A percentile compares a stretch with the other conserved stretches of the same genome.
Conservation (phyloP, 2,797 vertebrate genomes). For the Toxotes lorentzi region DNA sequence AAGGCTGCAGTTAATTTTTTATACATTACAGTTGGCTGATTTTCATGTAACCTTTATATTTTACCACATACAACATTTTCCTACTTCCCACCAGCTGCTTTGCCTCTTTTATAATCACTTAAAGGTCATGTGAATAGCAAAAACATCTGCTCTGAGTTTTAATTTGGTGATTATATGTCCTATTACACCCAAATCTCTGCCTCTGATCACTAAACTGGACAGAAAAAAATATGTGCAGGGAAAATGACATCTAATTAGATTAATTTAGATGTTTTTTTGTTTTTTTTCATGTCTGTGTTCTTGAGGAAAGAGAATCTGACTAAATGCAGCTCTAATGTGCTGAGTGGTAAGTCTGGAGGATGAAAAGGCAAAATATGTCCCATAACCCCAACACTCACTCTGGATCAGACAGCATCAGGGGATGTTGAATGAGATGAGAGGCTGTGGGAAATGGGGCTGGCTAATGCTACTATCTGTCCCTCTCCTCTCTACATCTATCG, state of each 20-base stretch:
- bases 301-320: conserved; percentile 5
- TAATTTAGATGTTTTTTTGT: background rate
- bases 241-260: conserved; percentile 21
- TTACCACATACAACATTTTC: conserved; percentile 10
- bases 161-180: conserved; percentile 9
- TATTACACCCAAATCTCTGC: background rate
- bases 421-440: conserved; percentile 62
- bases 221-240: background rate
- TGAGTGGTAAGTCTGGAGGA: conserved; percentile 43
- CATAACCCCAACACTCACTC: conserved; percentile 30
- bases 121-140: conserved; percentile 44
- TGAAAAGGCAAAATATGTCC: conserved; percentile 54
- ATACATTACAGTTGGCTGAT: conserved; percentile 35
- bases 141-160: conserved; percentile 30
- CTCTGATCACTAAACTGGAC: background rate
- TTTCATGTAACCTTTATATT: conserved; percentile 30
- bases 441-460: conserved; percentile 58
- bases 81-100: conserved; percentile 15
- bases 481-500: conserved; percentile 54
- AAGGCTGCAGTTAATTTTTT: conserved; percentile 39
- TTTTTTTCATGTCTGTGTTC: background rate
- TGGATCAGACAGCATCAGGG: conserved; percentile 51
- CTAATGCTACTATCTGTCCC: conserved; percentile 68
- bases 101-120: conserved; percentile 33
- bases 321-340: conserved; percentile 40